These are phyloP conservation scores for Pogonomyrmex barbatus DNA, from an alignment of 1,140 invertebrate species.

Conservation along the genomic window DNA sequence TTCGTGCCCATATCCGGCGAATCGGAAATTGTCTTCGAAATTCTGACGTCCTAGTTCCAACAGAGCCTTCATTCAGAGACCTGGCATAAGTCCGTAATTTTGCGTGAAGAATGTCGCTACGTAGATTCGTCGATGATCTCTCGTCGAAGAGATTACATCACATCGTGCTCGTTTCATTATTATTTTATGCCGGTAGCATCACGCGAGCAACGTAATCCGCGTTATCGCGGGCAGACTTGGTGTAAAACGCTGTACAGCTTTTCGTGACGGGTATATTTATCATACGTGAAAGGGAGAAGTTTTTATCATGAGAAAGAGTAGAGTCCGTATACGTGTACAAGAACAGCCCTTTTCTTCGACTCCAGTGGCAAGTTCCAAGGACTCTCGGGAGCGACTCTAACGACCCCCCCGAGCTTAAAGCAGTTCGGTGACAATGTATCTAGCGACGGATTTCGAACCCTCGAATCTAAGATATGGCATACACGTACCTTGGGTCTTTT, in stretches of 20 bases:
- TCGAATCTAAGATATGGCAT: neutral
- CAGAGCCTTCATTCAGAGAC: neutral
- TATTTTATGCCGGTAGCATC: neutral
- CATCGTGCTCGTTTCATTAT: neutral
- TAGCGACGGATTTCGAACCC: neutral
- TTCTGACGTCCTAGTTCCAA: neutral
- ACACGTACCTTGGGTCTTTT: neutral
- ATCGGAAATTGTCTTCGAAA: neutral
- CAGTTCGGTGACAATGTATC: neutral
- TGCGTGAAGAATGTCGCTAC: neutral
- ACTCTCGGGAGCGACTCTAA: neutral
- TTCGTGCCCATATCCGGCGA: neutral
- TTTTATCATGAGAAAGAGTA: conserved; percentile 30
- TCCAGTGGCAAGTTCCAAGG: neutral
- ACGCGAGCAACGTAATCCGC: neutral
- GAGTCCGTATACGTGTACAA: neutral
- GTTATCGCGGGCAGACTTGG: neutral
- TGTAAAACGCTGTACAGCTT: conserved; percentile 17
- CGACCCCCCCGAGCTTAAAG: neutral
- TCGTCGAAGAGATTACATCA: conserved; percentile 10
- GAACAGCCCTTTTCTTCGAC: conserved; percentile 28
- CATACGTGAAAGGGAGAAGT: conserved; percentile 30
- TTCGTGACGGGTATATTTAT: conserved; percentile 39
- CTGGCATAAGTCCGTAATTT: neutral
- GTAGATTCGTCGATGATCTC: neutral